Base-by-base conservation (phyloP, 92 coral and sea anemone genomes). In the Epizoanthus stellaris region DNA sequence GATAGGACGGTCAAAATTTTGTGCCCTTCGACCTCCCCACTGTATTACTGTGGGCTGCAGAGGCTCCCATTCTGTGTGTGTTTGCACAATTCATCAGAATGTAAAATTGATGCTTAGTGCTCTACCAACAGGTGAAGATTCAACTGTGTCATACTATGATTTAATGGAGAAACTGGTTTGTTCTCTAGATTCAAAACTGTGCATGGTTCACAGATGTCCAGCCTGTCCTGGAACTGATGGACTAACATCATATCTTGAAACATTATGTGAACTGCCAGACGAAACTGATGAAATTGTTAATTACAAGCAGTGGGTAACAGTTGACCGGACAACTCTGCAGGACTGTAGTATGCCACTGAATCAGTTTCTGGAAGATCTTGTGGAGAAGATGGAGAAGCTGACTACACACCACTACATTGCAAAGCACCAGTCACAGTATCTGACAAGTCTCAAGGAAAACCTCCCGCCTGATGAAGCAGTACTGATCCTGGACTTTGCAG, bases 241-340 rank as follows among this genome's bases (percentile, higher is more conserved):
- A 54, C 80, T 53, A 19, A 56, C 80, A 34, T 56, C 49, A 11
- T 75, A 56, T 11, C 47, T 54, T 62, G 45, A 75, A 75, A 30
- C 66, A 53, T 10, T 21, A 34, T 75, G 66, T 56, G 65, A 75
- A 34, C 66, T 30, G 1, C 49, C 11, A 56, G 80, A 75, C 65
- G 65, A 56, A 75, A 54, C 47, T 2, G 65, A 74, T 74, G 80
- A 74, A 74, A 19, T 74, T 72, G 77, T 72, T 45, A 38, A 72
- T 54, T 72, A 72, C 39, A 72, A 72, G 77, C 77, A 72, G 77
- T 74, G 80, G 80, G 65, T 74, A 74, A 74, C 65, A 74, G 64
- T 12, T 74, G 80, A 52, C 45, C 45, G 65, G 45, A 74, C 45
- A 52, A 52, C 65, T 73, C 79, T 74, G 80, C 80, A 74, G 80